Evolutionary conservation across 2,113 vertebrate species (phyloP).

Genomic region (Brachypteracias leptosomus): DNA sequence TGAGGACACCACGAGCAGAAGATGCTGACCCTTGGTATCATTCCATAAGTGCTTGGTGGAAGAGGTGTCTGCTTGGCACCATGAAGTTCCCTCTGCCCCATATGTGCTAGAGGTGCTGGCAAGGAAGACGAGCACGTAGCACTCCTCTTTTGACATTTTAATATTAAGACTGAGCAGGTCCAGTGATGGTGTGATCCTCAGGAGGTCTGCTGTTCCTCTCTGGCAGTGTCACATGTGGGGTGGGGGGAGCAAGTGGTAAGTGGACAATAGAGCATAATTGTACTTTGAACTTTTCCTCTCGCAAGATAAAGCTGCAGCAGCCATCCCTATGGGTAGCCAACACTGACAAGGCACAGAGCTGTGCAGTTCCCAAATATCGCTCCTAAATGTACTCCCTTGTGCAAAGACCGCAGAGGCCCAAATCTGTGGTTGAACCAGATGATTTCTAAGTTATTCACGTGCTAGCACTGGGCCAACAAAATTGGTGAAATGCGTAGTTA

Average conservation of each 20-base stretch:
- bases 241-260: neutral
- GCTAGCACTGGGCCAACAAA: neutral
- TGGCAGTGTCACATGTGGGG: neutral
- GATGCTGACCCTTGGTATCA: neutral
- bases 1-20: neutral
- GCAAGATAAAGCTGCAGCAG: neutral
- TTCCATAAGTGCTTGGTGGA: fast-evolving
- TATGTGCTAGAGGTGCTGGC: fast-evolving
- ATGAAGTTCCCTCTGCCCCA: neutral
- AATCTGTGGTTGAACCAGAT: constrained; percentile 3
- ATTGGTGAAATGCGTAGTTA: neutral
- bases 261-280: neutral
- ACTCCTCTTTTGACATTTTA: neutral
- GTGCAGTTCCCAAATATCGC: neutral
- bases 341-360: neutral
- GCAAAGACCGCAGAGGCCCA: neutral
- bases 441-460: constrained; percentile 6
- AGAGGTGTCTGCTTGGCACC: neutral
- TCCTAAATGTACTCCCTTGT: neutral
- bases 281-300: neutral
- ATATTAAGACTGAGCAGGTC: neutral
- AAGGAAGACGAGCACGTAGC: fast-evolving
- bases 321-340: fast-evolving
- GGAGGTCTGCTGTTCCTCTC: neutral
- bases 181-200: neutral